phyloP scores from a whole-genome alignment of 2,797 vertebrate species.

The Chiloscyllium punctatum region DNA sequence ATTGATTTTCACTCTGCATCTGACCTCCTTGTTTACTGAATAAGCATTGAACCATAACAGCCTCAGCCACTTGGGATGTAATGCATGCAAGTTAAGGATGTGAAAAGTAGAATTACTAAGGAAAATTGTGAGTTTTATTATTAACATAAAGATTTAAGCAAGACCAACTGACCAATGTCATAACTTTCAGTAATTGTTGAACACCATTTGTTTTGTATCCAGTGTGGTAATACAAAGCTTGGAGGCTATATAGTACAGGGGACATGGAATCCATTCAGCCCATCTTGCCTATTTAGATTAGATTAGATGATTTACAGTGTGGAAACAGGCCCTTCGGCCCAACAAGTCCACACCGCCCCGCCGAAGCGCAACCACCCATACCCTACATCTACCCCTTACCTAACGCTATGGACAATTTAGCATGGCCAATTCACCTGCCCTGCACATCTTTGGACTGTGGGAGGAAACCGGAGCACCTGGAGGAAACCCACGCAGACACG shows the following conservation, averaged over 20 bases:
- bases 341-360: too few relatives aligned
- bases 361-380: too few relatives aligned
- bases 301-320: too few relatives aligned
- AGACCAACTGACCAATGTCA: not conserved
- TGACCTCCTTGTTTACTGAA: not conserved
- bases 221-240: not conserved
- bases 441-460: too few relatives aligned
- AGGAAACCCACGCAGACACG: too few relatives aligned
- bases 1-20: conserved; percentile 1
- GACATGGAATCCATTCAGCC: not conserved
- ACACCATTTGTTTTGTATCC: not conserved
- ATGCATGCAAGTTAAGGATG: not conserved
- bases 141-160: not conserved
- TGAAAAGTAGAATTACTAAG: conserved; percentile 12
- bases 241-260: not conserved
- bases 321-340: too few relatives aligned
- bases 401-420: too few relatives aligned
- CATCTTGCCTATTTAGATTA: not conserved
- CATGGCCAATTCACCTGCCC: too few relatives aligned
- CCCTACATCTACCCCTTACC: too few relatives aligned
- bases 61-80: not conserved
- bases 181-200: not conserved
- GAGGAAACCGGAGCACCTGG: too few relatives aligned
- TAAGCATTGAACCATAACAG: not conserved
- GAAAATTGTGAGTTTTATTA: not conserved